A percentile compares a stretch with the other conserved stretches of the same genome.
phyloP scores from a whole-genome alignment of 2,888 invertebrate species.

The Cactoblastis cactorum region DNA sequence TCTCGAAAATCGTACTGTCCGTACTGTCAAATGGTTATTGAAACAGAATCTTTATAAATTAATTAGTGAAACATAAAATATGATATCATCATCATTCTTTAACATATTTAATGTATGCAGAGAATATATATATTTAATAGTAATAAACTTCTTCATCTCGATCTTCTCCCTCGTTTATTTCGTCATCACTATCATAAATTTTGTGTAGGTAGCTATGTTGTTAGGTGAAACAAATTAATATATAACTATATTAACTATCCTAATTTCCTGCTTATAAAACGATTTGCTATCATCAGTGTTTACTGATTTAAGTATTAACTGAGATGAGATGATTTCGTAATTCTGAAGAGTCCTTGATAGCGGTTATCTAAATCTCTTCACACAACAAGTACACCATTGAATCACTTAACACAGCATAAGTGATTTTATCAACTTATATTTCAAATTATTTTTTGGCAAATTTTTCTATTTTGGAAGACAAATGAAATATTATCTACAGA shows the following conservation, averaged over 20 bases:
- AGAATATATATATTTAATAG: too few relatives aligned
- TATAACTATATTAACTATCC: neutral
- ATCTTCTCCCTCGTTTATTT: too few relatives aligned
- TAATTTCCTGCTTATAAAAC: neutral
- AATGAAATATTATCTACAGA: too few relatives aligned
- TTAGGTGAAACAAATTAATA: neutral
- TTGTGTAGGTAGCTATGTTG: neutral
- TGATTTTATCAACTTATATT: slow-evolving; percentile 5
- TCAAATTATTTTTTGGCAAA: neutral
- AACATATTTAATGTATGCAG: too few relatives aligned
- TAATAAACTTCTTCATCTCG: too few relatives aligned
- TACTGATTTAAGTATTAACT: slow-evolving; percentile 40
- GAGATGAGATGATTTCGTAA: slow-evolving; percentile 37
- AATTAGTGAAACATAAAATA: too few relatives aligned
- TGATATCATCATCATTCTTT: too few relatives aligned
- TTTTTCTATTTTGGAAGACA: neutral
- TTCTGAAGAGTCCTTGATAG: slow-evolving; percentile 23
- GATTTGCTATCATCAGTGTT: slow-evolving; percentile 30
- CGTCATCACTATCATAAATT: neutral
- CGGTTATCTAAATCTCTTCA: slow-evolving; percentile 26
- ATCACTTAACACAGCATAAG: neutral
- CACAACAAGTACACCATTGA: neutral
- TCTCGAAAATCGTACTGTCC: too few relatives aligned
- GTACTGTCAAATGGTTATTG: too few relatives aligned
- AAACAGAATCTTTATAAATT: too few relatives aligned